Base-by-base conservation (phyloP, 2,113 vertebrate species). In the Sus scrofa region DNA sequence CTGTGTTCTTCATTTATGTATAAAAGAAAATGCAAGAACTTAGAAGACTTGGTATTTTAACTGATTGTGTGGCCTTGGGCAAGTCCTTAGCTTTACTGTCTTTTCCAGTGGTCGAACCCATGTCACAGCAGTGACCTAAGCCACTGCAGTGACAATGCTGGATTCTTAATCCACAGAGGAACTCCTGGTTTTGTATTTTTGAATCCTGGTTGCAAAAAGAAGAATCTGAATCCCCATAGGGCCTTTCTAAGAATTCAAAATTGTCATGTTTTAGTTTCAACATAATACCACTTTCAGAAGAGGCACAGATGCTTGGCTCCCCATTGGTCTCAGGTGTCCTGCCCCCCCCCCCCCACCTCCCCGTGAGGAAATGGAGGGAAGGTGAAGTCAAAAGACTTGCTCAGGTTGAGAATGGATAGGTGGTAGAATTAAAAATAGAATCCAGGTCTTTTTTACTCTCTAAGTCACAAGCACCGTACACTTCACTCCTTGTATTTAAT, bases 171-270 rank as follows among this genome's bases (percentile, higher is more conserved):
- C 44, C 44, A 44, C 44, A 44, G 8, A 8, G 44, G 5, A 44
- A 44, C 44, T 65, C 81, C 37, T 90, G n/a, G 73, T 96, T 73
- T 11, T 52, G 2, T 93, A 62, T 37, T 96, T 95, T 74, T 96
- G 94, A 90, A 75, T 73, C 30, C 63, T 73, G 24, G 32, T 96
- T 86, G 81, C 2, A 44, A 9, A 82, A 90, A 89, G 4, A 94
- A 52, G 44, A 94, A 13, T 94, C n/a, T 75, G 77, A 96, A 87
- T 75, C 71, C 52, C 62, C 32, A 0, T 20, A 56, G 54, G 65
- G 7, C 32, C 26, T 77, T 89, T 58, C 34, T 67, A 67, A 92
- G 74, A 37, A 81, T 58, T 86, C 18, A 93, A 19, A 81, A 65
- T 70, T 44, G 50, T 71, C 62, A 60, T 83, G 83, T 90, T 87